Conservation (phyloP, 2,888 invertebrate species). For the Labia minor region DNA sequence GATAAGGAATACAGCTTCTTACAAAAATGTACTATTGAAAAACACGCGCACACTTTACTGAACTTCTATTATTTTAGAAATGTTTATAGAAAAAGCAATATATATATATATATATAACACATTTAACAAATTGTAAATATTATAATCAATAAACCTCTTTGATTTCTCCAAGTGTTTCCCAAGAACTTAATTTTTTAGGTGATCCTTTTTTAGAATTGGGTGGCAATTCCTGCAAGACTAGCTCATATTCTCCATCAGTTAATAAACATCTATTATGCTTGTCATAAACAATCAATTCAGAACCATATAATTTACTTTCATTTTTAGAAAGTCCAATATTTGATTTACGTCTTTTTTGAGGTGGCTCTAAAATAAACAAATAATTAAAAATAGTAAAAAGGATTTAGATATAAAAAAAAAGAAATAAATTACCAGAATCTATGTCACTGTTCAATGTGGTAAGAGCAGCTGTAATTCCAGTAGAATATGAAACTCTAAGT, state of each 20-base stretch:
- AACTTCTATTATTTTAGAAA: no score
- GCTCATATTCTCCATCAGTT: slow-evolving; percentile 82
- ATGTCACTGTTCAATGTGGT: slow-evolving; percentile 25
- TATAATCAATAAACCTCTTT: slow-evolving; percentile 34
- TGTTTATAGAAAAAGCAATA: no score
- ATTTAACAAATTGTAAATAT: no score
- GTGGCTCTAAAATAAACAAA: slow-evolving; percentile 43
- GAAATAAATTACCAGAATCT: slow-evolving; percentile 26
- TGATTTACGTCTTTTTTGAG: slow-evolving; percentile 58
- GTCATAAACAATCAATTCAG: slow-evolving; percentile 81
- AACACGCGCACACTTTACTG: no score
- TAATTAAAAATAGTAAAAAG: slow-evolving; percentile 24
- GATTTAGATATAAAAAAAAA: background rate
- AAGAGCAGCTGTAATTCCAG: slow-evolving; percentile 29
- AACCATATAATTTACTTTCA: slow-evolving; percentile 53
- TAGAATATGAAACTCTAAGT: slow-evolving; percentile 52
- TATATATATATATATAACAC: no score
- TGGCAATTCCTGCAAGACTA: slow-evolving; percentile 65
- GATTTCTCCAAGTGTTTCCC: slow-evolving; percentile 52
- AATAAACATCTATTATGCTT: slow-evolving; percentile 77
- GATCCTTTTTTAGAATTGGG: slow-evolving; percentile 41
- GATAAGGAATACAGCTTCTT: no score
- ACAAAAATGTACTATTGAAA: no score
- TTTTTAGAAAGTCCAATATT: slow-evolving; percentile 32
- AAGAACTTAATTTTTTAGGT: slow-evolving; percentile 61